phyloP scores from a whole-genome alignment of 2,888 invertebrate genomes.

The Epinotia demarniana region DNA sequence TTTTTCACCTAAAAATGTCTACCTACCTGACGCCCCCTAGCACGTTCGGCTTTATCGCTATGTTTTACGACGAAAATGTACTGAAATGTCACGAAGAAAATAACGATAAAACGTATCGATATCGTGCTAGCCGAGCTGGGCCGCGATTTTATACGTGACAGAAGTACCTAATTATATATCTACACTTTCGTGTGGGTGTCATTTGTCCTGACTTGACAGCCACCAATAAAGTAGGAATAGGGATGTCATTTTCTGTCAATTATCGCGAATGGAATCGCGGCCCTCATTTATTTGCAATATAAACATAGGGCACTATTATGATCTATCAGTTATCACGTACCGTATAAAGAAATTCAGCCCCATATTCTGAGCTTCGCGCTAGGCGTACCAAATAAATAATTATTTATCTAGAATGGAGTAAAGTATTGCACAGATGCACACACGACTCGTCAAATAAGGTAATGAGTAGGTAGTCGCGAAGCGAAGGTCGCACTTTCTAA shows the following conservation, averaged over 20 bases:
- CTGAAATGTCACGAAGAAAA: too few relatives aligned
- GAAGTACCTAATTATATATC: not conserved
- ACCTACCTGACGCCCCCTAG: too few relatives aligned
- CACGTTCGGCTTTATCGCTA: too few relatives aligned
- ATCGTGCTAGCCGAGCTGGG: not conserved
- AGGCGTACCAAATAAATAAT: not conserved
- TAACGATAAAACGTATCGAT: too few relatives aligned
- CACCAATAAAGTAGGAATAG: not conserved
- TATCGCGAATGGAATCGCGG: too few relatives aligned
- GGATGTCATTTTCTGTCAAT: too few relatives aligned
- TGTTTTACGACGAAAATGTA: too few relatives aligned
- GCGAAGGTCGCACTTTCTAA: conserved; percentile 41
- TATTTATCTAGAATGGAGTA: not conserved
- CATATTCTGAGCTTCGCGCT: not conserved
- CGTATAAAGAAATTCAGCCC: not conserved
- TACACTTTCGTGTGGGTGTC: not conserved
- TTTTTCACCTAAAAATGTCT: not conserved
- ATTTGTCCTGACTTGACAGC: not conserved
- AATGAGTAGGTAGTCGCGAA: conserved; percentile 28
- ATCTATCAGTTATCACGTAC: not conserved
- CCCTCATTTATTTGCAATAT: not conserved
- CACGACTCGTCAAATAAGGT: conserved; percentile 31
- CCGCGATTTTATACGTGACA: not conserved
- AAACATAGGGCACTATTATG: too few relatives aligned
- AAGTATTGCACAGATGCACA: conserved; percentile 18